These are phyloP conservation scores for Morelia viridis DNA, from an alignment of 2,797 vertebrate genomes.

Conservation along the genomic window DNA sequence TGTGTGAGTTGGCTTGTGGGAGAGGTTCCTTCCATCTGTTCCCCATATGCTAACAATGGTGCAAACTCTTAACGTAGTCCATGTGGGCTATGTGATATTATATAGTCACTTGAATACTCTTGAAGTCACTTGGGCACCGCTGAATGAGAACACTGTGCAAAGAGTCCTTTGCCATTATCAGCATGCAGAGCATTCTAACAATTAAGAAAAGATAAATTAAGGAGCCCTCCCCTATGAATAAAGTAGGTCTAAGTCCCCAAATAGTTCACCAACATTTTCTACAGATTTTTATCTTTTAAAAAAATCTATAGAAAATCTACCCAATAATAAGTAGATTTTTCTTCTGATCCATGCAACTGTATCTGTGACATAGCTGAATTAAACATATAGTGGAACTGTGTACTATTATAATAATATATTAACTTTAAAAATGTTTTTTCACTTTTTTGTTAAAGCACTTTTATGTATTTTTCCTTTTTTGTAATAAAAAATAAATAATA, in stretches of 20 bases:
- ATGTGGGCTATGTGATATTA: neutral
- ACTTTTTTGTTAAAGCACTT: no score
- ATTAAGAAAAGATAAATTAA: neutral
- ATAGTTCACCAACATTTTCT: neutral
- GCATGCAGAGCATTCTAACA: neutral
- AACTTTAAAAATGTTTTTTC: no score
- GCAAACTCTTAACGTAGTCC: neutral
- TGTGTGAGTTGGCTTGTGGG: neutral
- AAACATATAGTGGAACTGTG: neutral
- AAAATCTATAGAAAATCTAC: neutral
- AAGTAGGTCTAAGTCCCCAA: neutral
- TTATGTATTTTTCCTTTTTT: no score
- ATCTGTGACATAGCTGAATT: neutral
- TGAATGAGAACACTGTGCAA: neutral
- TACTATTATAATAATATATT: no score
- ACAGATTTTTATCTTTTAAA: neutral
- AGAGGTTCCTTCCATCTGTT: neutral
- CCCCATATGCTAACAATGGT: neutral
- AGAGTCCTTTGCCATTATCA: neutral
- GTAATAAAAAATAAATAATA: no score
- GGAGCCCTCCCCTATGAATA: neutral
- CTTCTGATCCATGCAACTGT: neutral
- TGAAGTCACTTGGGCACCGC: neutral
- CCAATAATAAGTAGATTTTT: neutral
- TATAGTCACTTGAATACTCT: neutral